Percentiles rank a stretch among this genome's conserved stretches.
Evolutionary conservation across 2,113 vertebrate genomes (phyloP).

Genomic region (Catagonus wagneri): DNA sequence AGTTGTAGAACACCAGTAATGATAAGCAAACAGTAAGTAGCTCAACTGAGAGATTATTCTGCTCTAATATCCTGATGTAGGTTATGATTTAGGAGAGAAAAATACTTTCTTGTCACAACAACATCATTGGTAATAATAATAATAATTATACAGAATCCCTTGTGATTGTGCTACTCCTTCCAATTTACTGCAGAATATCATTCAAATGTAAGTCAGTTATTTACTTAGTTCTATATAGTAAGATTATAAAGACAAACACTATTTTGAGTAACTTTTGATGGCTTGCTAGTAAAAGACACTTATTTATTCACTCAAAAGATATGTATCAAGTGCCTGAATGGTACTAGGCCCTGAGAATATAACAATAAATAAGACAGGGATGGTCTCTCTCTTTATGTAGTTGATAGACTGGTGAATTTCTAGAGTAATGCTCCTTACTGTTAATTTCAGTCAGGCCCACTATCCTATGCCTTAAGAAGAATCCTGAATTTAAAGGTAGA

Average conservation of each 20-base stretch:
- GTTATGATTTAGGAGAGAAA: slow-evolving; percentile 31
- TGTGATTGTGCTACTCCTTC: not conserved
- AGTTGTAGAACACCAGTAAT: not conserved
- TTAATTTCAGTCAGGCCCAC: not conserved
- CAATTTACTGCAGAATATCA: not conserved
- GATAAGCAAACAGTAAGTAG: not conserved
- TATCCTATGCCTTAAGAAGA: not conserved
- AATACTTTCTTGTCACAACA: slow-evolving; percentile 52
- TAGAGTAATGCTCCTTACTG: slow-evolving; percentile 1
- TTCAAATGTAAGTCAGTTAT: slow-evolving; percentile 21
- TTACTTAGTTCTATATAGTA: slow-evolving; percentile 38
- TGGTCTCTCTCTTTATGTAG: not conserved
- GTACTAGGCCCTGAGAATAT: not conserved
- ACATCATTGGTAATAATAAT: slow-evolving; percentile 38
- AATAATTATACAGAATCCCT: slow-evolving; percentile 15
- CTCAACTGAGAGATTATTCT: not conserved
- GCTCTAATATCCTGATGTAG: slow-evolving; percentile 44
- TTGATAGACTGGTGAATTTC: not conserved
- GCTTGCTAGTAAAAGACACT: not conserved
- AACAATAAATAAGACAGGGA: not conserved
- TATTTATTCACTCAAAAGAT: not conserved
- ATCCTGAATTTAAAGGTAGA: slow-evolving; percentile 35
- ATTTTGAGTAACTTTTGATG: slow-evolving; percentile 48
- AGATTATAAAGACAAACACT: not conserved
- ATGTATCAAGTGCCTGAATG: not conserved